These are phyloP conservation scores for Lepus townsendii DNA, from an alignment of 2,797 vertebrate species.

Conservation along the genomic window DNA sequence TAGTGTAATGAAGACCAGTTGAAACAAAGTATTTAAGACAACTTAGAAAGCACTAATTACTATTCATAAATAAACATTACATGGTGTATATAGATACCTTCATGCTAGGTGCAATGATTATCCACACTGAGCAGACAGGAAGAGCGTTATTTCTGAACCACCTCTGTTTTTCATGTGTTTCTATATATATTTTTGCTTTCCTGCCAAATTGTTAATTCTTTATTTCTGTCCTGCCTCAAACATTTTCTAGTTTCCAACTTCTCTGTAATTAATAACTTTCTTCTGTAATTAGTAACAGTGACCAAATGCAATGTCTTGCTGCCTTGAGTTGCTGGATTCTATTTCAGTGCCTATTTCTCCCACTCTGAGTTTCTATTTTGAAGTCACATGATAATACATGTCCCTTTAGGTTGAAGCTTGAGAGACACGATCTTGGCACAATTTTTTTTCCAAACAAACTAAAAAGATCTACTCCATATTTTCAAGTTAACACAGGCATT, in stretches of 20 bases:
- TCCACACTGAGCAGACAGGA: background rate
- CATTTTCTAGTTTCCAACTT: constrained; percentile 72
- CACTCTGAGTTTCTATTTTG: constrained; percentile 66
- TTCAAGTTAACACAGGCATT: constrained; percentile 60
- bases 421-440: constrained; percentile 5
- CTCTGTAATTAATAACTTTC: constrained; percentile 72
- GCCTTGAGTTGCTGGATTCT: constrained; percentile 35
- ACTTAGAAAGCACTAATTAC: constrained; percentile 50
- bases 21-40: constrained; percentile 56
- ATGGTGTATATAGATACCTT: constrained; percentile 10
- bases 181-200: constrained; percentile 61
- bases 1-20: constrained; percentile 39
- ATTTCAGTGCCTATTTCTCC: constrained; percentile 57
- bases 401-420: constrained; percentile 58
- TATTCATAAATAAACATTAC: constrained; percentile 24
- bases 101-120: constrained; percentile 16
- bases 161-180: constrained; percentile 65
- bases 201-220: constrained; percentile 72
- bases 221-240: constrained; percentile 70
- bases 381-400: constrained; percentile 56
- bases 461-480: constrained; percentile 37
- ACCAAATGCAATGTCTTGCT: constrained; percentile 57
- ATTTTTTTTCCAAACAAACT: constrained; percentile 64
- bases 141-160: constrained; percentile 32
- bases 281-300: constrained; percentile 80